These are phyloP conservation scores for Hyperoodon ampullatus DNA, from an alignment of 2,113 vertebrate genomes.

Conservation along the genomic window DNA sequence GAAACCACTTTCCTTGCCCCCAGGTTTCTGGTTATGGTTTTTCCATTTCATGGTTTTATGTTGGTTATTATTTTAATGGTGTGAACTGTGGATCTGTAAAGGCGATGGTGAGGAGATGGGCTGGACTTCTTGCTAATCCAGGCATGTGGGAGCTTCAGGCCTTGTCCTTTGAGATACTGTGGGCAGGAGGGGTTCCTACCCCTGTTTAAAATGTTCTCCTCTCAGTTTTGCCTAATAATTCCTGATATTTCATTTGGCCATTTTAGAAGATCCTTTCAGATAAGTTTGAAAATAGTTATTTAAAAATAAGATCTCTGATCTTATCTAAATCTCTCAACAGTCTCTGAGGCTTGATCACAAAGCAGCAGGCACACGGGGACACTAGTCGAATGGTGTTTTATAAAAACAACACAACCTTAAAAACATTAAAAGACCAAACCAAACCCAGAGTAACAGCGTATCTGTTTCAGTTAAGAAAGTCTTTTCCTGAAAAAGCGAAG, in stretches of 20 bases:
- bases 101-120: not conserved
- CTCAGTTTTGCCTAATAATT: not conserved
- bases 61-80: not conserved
- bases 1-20: not conserved
- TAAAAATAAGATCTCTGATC: not conserved
- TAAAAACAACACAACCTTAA: not conserved
- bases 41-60: not conserved
- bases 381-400: not conserved
- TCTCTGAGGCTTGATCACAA: conserved; percentile 13
- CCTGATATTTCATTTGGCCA: not conserved
- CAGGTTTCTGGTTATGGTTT: not conserved
- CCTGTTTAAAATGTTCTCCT: not conserved
- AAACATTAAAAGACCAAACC: not conserved
- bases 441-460: not conserved
- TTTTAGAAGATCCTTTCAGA: conserved; percentile 6
- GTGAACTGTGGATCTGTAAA: not conserved
- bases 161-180: not conserved
- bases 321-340: not conserved
- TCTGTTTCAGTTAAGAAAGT: not conserved
- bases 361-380: not conserved
- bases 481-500: not conserved
- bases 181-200: not conserved
- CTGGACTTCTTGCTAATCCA: not conserved
- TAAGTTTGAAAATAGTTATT: not conserved
- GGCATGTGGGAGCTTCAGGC: not conserved